Percentiles rank a stretch among this genome's conserved stretches.
Evolutionary conservation across 1,140 invertebrate species (phyloP).

Genomic region (Cephus cinctus): DNA sequence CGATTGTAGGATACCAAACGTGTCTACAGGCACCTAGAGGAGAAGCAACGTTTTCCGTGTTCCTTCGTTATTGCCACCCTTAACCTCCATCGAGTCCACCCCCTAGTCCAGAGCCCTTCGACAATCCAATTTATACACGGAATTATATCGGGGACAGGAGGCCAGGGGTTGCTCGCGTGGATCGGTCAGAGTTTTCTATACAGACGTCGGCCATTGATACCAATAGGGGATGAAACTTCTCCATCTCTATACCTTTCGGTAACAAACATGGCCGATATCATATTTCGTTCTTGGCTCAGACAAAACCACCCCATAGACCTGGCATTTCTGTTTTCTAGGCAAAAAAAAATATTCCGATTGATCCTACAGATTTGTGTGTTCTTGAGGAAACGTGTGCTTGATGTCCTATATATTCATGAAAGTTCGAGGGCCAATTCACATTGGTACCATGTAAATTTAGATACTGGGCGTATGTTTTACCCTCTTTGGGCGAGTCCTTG

Average conservation of each 20-base stretch:
- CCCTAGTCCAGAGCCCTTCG: constrained; percentile 21
- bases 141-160: constrained; percentile 43
- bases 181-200: constrained; percentile 6
- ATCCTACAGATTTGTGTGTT: no score
- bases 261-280: constrained; percentile 25
- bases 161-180: constrained; percentile 19
- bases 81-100: constrained; percentile 15
- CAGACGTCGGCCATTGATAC: constrained; percentile 5
- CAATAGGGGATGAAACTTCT: constrained; percentile 17
- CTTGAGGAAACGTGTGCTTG: no score
- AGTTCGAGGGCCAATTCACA: no score
- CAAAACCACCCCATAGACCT: no score
- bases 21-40: no score
- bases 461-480: no score
- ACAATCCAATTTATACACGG: constrained; percentile 51
- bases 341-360: no score
- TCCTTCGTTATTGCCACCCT: constrained; percentile 27
- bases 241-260: constrained; percentile 19
- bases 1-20: no score
- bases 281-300: constrained; percentile 1
- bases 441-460: no score
- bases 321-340: no score
- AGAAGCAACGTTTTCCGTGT: constrained; percentile 5
- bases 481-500: no score
- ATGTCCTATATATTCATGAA: no score